phyloP scores from a whole-genome alignment of 2,797 vertebrate species.

The Thunnus albacares region DNA sequence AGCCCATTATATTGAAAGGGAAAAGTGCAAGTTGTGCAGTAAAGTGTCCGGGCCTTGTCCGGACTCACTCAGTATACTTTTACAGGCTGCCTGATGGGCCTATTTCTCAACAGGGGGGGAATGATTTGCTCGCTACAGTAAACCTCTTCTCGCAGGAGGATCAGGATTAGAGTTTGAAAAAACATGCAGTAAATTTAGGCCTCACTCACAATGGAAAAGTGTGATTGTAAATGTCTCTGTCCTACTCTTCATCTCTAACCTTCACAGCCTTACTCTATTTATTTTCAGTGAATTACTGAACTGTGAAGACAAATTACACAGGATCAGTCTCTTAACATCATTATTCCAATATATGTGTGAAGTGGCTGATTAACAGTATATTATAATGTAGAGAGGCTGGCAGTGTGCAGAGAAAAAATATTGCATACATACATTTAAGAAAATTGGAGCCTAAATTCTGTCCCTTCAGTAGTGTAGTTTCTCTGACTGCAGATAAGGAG shows the following conservation, averaged over 20 bases:
- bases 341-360: neutral
- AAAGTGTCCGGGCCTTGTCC: conserved; percentile 16
- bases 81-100: conserved; percentile 24
- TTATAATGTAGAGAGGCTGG: neutral
- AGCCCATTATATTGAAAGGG: conserved; percentile 14
- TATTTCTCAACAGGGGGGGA: neutral
- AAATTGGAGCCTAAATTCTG: neutral
- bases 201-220: neutral
- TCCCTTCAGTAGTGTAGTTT: neutral
- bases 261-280: neutral
- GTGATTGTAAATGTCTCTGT: neutral
- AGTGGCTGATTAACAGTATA: neutral
- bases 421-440: neutral
- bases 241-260: neutral
- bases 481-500: neutral
- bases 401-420: neutral
- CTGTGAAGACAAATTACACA: neutral
- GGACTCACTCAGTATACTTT: conserved; percentile 24
- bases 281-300: neutral
- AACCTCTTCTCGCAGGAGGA: conserved; percentile 8
- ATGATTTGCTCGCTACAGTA: neutral
- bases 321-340: neutral
- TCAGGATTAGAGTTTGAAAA: neutral
- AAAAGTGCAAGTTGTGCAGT: conserved; percentile 15
- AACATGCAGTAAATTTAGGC: neutral